Evolutionary conservation across 2,888 invertebrate species (phyloP), one percentile per base, ranked within the genome.

Genomic region (Sesia bembeciformis): DNA sequence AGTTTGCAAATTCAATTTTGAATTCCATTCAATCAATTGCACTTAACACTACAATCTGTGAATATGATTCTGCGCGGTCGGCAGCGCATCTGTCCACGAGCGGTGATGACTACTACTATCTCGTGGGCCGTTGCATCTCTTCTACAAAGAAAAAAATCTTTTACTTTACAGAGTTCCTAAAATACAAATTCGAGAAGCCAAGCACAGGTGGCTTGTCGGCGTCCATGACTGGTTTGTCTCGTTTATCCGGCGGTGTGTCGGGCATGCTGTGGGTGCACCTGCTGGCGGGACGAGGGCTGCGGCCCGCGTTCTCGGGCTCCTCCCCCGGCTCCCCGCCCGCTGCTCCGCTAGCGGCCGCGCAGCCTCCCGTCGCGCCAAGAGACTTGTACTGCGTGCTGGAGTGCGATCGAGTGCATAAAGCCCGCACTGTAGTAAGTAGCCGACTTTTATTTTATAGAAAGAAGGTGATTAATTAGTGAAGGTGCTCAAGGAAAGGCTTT

Each of bases 331-430:
- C 94, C 0, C 93, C 94, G 4, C 93, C 93, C 2, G 92, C 93
- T 0, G 92, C 92, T 0, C 90, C 91, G 0, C 84, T 92, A 40
- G 84, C 90, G 0, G 81, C 88, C 0, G 74, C 89, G 2, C 91
- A 81, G 53, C 80, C 78, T 1, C 82, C 84, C 0, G 81, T 83
- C 0, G 79, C 87, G 0, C 90, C 91, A 60, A 90, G 98, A 60
- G 99, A 99, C 84, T 90, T 99, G 58, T 99, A 99, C 83, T 99
- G 99, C 81, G 99, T 99, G 42, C 91, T 99, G 58, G 99, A 99
- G 83, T 97, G 98, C 74, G 98, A 98, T 84, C 92, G 97, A 57
- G 96, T 98, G 52, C 98, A 98, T 84, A 98, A 98, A 87, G 98
- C 98, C 41, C 91, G 98, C 56, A 98, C 98, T 40, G 98, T 98